phyloP scores from a whole-genome alignment of 2,113 vertebrate genomes.

The Nymphicus hollandicus region DNA sequence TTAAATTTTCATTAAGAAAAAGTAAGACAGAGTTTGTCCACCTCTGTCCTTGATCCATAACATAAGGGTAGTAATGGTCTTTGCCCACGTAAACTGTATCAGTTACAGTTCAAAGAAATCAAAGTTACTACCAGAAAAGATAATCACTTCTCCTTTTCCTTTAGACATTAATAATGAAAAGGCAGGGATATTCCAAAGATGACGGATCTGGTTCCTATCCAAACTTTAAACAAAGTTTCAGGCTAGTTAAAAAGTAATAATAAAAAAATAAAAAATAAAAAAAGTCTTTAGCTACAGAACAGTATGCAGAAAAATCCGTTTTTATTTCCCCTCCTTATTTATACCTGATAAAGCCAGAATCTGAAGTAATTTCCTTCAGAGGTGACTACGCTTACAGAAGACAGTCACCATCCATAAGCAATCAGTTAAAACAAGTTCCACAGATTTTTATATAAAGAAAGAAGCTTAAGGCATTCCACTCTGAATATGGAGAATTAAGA shows the following conservation, averaged over 20 bases:
- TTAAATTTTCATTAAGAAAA: neutral
- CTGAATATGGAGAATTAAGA: neutral
- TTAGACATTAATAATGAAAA: neutral
- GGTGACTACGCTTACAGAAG: neutral
- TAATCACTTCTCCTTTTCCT: neutral
- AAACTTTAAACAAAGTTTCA: neutral
- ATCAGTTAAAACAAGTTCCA: neutral
- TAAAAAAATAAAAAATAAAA: neutral
- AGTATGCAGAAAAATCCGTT: neutral
- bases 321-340: neutral
- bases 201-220: neutral
- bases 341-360: neutral
- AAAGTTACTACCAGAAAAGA: neutral
- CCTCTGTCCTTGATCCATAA: neutral
- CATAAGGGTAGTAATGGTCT: neutral
- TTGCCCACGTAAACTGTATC: neutral
- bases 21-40: neutral
- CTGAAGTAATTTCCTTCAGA: neutral
- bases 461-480: neutral
- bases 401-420: neutral
- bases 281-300: neutral
- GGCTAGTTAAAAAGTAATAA: neutral
- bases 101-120: neutral
- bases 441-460: neutral
- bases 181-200: neutral